A percentile compares a stretch with the other conserved stretches of the same genome.
Conservation (phyloP, 1,140 invertebrate genomes). For the Mylabris phalerata region DNA sequence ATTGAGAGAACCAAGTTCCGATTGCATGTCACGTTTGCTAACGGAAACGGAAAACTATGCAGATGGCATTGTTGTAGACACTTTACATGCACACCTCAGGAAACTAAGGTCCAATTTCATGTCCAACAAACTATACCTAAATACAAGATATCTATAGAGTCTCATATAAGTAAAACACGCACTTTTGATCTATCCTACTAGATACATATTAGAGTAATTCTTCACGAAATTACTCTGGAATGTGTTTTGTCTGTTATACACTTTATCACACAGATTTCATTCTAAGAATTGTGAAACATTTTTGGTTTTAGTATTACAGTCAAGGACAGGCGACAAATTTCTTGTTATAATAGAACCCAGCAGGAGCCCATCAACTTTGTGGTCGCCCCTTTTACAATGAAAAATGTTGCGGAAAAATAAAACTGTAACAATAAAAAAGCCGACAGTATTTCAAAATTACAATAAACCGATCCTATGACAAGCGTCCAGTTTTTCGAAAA, state of each 20-base stretch:
- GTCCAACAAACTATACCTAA: constrained; percentile 11
- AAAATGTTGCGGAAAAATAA: no score
- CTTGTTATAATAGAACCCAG: constrained; percentile 10
- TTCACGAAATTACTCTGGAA: no score
- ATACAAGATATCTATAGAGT: constrained; percentile 9
- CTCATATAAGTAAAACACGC: constrained; percentile 4
- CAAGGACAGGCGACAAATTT: constrained; percentile 14
- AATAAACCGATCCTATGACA: no score
- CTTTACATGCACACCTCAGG: constrained; percentile 39
- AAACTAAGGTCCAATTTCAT: constrained; percentile 32
- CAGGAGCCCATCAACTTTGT: not conserved
- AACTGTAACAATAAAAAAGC: no score
- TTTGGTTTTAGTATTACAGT: not conserved
- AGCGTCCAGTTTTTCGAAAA: no score
- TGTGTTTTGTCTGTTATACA: no score
- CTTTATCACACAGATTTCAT: no score
- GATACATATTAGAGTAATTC: no score
- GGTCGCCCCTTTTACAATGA: no score
- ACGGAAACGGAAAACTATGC: constrained; percentile 42
- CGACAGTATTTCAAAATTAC: no score
- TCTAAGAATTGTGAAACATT: no score
- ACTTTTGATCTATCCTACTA: not conserved
- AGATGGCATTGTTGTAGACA: constrained; percentile 40
- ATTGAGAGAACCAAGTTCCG: constrained; percentile 40
- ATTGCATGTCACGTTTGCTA: constrained; percentile 37